Base-by-base conservation (phyloP, 2,888 invertebrate species). In the Lacanobia oleracea region DNA sequence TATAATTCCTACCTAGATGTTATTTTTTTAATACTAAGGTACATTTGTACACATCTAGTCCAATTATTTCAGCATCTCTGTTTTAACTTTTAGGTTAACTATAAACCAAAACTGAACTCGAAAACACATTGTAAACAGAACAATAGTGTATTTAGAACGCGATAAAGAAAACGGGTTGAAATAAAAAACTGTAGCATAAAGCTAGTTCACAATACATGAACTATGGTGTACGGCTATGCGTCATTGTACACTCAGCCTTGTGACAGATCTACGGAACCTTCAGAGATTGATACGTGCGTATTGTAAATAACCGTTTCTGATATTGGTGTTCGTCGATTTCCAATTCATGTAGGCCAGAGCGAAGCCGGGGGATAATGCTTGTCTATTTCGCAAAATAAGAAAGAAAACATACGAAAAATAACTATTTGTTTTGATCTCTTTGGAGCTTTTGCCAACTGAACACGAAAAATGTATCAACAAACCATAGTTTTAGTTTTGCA, bases 181-280 rank as follows among this genome's bases (percentile, higher is more conserved):
- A 71, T 62, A 33, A 48, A 70, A 70, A 51, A 51, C 12, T 14
- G 18, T 12, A 45, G 60, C 8, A 43, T 53, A n/a, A 40, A 48
- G 65, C 40, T 23, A 43, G 62, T 66, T 77, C 61, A 77, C 70
- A 76, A 43, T 56, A n/a, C 23, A 51, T 8, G 12, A 51, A 45
- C 14, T 16, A 51, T 57, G 61, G 37, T 56, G 21, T 27, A 45
- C 50, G 18, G 6, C 0, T 56, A 23, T 10, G 33, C 51, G 50
- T 53, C 21, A 21, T 61, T 77, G 56, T 71, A 50, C 51, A 18
- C 14, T n/a, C 43, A 67, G 62, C 67, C 77, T 78, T 72, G 76
- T 53, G 57, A 72, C 72, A 62, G 45, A 57, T 77, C 9, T 53
- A 12, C 10, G 14, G 27, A 40, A 43, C 57, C 57, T 77, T 77